phyloP scores from a whole-genome alignment of 1,140 invertebrate genomes.

The Apis mellifera region DNA sequence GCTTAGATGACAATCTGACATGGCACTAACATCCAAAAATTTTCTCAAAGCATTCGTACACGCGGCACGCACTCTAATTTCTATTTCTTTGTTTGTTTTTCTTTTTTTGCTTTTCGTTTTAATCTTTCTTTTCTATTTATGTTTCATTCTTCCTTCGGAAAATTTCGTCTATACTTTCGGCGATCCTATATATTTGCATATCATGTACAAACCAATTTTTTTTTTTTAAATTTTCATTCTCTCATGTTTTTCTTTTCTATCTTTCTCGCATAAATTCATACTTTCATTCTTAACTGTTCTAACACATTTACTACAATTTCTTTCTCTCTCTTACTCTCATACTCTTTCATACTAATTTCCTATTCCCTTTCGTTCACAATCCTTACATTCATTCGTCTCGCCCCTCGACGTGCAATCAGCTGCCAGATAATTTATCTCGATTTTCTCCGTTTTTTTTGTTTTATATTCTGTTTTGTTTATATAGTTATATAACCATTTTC shows the following conservation, averaged over 20 bases:
- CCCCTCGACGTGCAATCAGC: conserved; percentile 78
- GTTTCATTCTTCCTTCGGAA: conserved; percentile 3
- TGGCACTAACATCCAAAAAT: conserved; percentile 75
- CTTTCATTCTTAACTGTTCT: conserved; percentile 6
- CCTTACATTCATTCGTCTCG: conserved; percentile 58
- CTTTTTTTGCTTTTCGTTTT: conserved; percentile 55
- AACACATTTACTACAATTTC: conserved; percentile 13
- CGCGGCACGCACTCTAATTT: conserved; percentile 61
- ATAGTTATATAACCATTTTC: conserved; percentile 82
- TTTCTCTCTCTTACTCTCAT: not conserved
- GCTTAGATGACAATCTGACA: conserved; percentile 77
- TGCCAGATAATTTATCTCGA: conserved; percentile 81
- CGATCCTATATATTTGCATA: conserved; percentile 20
- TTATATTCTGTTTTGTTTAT: conserved; percentile 80
- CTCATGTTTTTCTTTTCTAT: not conserved
- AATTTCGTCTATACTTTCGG: conserved; percentile 18
- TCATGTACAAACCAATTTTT: conserved; percentile 53
- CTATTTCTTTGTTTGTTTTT: conserved; percentile 39
- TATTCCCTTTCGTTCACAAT: conserved; percentile 49
- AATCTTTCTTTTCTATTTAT: conserved; percentile 13
- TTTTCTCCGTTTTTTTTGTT: conserved; percentile 68
- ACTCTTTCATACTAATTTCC: conserved; percentile 22
- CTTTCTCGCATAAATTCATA: not conserved
- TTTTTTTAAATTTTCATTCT: conserved; percentile 27
- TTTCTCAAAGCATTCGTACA: conserved; percentile 66